Conservation (phyloP, 2,797 vertebrate genomes). For the Hoplostethus atlanticus region DNA sequence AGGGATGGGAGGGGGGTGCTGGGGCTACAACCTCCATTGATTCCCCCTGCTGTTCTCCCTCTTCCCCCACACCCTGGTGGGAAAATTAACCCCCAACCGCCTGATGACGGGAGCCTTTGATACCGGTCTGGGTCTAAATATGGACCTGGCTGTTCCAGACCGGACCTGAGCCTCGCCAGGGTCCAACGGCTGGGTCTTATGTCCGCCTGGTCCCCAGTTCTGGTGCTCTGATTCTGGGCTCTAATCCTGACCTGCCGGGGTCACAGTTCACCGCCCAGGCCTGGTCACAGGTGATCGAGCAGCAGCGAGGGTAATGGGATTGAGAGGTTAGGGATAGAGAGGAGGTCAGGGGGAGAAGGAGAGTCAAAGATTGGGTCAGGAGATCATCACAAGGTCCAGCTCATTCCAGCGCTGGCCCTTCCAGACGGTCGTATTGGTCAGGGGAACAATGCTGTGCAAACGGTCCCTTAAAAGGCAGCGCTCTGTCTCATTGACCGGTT, state of each 20-base stretch:
- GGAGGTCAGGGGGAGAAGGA: conserved; percentile 52
- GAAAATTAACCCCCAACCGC: conserved; percentile 49
- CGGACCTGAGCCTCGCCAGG: conserved; percentile 34
- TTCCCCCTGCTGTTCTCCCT: conserved; percentile 10
- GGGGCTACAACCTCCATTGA: conserved; percentile 42
- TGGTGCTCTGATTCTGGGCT: conserved; percentile 51
- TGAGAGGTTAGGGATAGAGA: conserved; percentile 72
- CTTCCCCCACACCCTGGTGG: conserved; percentile 26
- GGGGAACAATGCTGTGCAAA: not conserved
- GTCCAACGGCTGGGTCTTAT: conserved; percentile 32
- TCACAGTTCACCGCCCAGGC: conserved; percentile 65
- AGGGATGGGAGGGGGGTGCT: conserved; percentile 2
- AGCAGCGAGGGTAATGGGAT: conserved; percentile 79
- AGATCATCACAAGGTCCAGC: conserved; percentile 78
- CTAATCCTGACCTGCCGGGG: conserved; percentile 65
- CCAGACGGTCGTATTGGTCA: not conserved
- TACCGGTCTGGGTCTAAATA: conserved; percentile 49
- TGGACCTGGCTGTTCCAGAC: conserved; percentile 42
- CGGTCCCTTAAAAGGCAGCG: not conserved
- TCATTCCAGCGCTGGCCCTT: conserved; percentile 38
- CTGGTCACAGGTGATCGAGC: conserved; percentile 82
- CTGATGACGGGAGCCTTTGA: conserved; percentile 58
- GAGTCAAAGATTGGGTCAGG: conserved; percentile 76
- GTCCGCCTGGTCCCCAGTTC: conserved; percentile 41
- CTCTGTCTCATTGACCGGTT: not conserved